Percentiles rank a stretch among this genome's conserved stretches.
phyloP scores from a whole-genome alignment of 2,113 vertebrate genomes.

The Epinephelus lanceolatus region DNA sequence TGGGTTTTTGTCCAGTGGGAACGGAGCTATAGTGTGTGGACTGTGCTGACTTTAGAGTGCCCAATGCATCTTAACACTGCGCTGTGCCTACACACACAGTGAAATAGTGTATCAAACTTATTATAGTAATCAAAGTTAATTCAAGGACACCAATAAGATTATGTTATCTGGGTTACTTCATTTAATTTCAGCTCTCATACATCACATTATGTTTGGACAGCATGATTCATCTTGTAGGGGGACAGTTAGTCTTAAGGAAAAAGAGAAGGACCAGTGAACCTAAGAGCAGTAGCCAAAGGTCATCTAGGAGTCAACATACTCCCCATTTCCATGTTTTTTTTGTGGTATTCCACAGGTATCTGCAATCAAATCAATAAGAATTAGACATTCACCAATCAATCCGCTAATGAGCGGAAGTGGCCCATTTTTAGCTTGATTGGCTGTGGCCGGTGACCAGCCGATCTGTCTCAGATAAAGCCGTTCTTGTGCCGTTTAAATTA shows the following conservation, averaged over 20 bases:
- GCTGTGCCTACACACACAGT: background rate
- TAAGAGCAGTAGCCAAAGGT: background rate
- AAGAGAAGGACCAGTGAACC: background rate
- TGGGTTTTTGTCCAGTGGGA: too few relatives aligned
- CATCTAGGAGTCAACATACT: background rate
- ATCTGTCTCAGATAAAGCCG: too few relatives aligned
- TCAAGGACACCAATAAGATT: background rate
- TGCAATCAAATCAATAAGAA: background rate
- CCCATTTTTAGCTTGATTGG: too few relatives aligned
- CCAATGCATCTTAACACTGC: background rate
- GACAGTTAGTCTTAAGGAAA: background rate
- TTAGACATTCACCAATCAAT: too few relatives aligned
- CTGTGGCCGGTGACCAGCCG: too few relatives aligned
- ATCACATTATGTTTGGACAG: background rate
- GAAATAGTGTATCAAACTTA: background rate
- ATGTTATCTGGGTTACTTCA: background rate
- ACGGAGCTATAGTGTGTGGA: too few relatives aligned
- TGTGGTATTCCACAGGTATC: background rate
- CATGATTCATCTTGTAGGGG: background rate
- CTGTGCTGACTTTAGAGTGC: too few relatives aligned
- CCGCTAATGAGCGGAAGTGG: too few relatives aligned
- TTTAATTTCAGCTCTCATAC: constrained; percentile 1
- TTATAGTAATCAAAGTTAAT: background rate
- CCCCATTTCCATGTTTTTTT: background rate
- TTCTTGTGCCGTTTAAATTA: too few relatives aligned